Percentiles rank a stretch among this genome's conserved stretches.
These are phyloP conservation scores for Callospermophilus lateralis DNA, from an alignment of 2,113 vertebrate species.

Conservation along the genomic window DNA sequence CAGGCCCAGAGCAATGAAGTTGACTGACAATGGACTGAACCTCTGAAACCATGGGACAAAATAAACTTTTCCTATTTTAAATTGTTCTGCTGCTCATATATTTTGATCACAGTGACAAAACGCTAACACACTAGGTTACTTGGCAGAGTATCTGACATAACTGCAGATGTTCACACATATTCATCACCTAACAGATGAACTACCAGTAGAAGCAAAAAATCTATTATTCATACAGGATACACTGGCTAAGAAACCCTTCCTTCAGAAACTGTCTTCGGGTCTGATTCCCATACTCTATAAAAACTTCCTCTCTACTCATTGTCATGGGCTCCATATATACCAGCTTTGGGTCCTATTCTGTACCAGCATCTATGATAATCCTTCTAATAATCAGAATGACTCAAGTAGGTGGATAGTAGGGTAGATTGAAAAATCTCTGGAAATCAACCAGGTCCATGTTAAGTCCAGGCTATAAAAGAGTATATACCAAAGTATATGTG, in stretches of 20 bases:
- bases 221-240: rapidly evolving
- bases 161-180: neutral
- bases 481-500: neutral
- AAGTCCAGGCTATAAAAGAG: neutral
- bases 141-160: neutral
- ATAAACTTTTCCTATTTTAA: too few relatives aligned
- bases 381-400: neutral
- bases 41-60: too few relatives aligned
- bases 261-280: neutral
- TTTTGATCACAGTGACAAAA: too few relatives aligned
- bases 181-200: neutral
- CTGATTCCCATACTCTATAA: neutral
- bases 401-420: neutral
- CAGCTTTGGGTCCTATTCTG: neutral
- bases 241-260: neutral
- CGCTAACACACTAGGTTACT: too few relatives aligned
- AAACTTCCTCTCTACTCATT: neutral
- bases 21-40: too few relatives aligned
- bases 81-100: too few relatives aligned
- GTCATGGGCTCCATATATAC: neutral
- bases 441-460: neutral
- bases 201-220: neutral
- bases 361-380: neutral
- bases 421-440: neutral
- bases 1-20: too few relatives aligned